Evolutionary conservation across 64 coral and sea anemone genomes (phyloP).

Genomic region (Actinia tenebrosa): DNA sequence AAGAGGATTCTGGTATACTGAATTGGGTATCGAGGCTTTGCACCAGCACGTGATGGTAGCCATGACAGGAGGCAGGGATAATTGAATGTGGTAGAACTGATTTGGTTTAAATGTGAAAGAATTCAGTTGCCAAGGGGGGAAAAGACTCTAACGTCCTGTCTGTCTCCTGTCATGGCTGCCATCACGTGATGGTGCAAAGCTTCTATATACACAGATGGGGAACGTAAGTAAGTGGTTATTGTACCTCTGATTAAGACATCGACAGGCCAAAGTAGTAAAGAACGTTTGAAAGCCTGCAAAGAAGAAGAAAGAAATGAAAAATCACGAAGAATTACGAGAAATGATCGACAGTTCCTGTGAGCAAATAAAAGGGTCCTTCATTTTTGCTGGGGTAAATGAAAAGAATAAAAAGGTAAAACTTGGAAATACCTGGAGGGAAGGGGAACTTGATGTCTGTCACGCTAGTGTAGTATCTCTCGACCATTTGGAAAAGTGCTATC

Average conservation of each 20-base stretch:
- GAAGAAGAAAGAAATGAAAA: not conserved
- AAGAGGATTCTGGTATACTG: too few relatives aligned
- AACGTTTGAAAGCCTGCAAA: constrained; percentile 66
- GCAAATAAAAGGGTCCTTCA: not conserved
- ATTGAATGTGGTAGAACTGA: too few relatives aligned
- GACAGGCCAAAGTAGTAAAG: constrained; percentile 61
- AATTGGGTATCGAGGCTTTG: too few relatives aligned
- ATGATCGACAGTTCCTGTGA: not conserved
- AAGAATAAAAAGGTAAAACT: not conserved
- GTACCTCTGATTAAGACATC: constrained; percentile 67
- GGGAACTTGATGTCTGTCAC: constrained; percentile 65
- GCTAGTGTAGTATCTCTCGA: constrained; percentile 70
- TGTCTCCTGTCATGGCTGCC: too few relatives aligned
- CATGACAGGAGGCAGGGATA: too few relatives aligned
- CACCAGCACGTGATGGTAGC: too few relatives aligned
- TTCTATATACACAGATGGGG: too few relatives aligned
- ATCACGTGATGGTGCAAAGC: too few relatives aligned
- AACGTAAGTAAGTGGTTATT: too few relatives aligned
- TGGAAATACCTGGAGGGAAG: constrained; percentile 53
- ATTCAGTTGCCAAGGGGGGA: too few relatives aligned
- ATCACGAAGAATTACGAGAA: not conserved
- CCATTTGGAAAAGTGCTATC: constrained; percentile 75
- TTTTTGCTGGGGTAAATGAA: not conserved
- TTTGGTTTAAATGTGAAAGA: too few relatives aligned
- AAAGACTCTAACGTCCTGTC: too few relatives aligned